phyloP scores from a whole-genome alignment of 2,113 vertebrate species.

The Corydoras sp. region DNA sequence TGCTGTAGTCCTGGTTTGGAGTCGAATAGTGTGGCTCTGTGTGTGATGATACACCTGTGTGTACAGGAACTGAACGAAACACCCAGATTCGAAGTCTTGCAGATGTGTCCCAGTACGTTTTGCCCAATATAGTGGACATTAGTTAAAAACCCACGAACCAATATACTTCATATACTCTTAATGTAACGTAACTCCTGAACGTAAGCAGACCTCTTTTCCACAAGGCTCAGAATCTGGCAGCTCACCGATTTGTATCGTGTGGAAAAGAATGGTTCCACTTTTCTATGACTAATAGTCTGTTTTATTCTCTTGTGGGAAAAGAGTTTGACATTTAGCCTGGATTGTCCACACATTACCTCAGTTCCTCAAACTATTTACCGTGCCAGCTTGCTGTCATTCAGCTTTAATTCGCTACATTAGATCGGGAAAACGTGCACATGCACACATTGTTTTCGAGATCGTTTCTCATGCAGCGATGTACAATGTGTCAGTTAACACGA shows the following conservation, averaged over 20 bases:
- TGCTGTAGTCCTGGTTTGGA: no score
- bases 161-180: no score
- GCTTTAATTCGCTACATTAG: conserved; percentile 21
- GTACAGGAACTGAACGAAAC: no score
- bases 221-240: not conserved
- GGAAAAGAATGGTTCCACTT: conserved; percentile 30
- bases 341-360: conserved; percentile 23
- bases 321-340: conserved; percentile 34
- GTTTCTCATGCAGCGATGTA: not conserved
- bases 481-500: not conserved
- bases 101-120: no score
- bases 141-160: no score
- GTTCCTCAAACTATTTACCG: conserved; percentile 25
- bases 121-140: no score
- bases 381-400: conserved; percentile 36
- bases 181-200: no score
- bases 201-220: not conserved
- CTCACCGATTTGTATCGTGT: conserved; percentile 13
- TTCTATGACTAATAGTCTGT: conserved; percentile 42
- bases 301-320: conserved; percentile 41
- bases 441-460: not conserved
- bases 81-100: no score
- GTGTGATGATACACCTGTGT: no score
- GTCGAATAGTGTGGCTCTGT: no score
- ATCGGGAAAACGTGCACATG: conserved; percentile 8